Evolutionary conservation across 30 jellyfish, hydroid and myxozoan genomes (phyloP).

Genomic region (Turritopsis dohrnii): DNA sequence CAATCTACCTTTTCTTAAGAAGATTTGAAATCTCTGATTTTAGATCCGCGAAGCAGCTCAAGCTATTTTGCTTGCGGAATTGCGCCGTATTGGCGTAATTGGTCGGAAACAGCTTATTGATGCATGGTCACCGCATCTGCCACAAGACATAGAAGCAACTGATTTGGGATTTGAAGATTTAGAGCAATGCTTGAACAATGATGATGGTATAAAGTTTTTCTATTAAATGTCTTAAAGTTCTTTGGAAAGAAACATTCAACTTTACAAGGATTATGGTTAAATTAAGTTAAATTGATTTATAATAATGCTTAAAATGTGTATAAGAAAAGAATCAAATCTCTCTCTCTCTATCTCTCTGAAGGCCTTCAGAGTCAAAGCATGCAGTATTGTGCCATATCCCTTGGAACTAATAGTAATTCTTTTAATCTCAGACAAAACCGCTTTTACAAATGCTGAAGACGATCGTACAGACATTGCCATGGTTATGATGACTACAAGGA

Average conservation of each 20-base stretch:
- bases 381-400: background rate
- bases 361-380: too few relatives aligned
- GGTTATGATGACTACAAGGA: conserved; percentile 92
- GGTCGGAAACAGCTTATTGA: conserved; percentile 85
- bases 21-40: background rate
- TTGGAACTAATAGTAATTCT: background rate
- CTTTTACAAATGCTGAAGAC: conserved; percentile 59
- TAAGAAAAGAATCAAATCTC: too few relatives aligned
- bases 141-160: conserved; percentile 76
- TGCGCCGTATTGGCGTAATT: conserved; percentile 75
- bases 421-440: conserved; percentile 58
- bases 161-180: conserved; percentile 95
- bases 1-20: background rate
- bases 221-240: background rate
- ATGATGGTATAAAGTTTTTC: conserved; percentile 71
- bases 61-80: conserved; percentile 85
- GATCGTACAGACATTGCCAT: conserved; percentile 84
- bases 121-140: conserved; percentile 97
- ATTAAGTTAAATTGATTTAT: too few relatives aligned
- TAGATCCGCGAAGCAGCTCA: conserved; percentile 98
- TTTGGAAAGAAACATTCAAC: background rate
- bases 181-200: conserved; percentile 69
- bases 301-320: too few relatives aligned
- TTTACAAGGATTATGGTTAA: too few relatives aligned
- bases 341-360: too few relatives aligned